These are phyloP conservation scores for Stenodema calcarata DNA, from an alignment of 2,888 invertebrate genomes.

Conservation along the genomic window DNA sequence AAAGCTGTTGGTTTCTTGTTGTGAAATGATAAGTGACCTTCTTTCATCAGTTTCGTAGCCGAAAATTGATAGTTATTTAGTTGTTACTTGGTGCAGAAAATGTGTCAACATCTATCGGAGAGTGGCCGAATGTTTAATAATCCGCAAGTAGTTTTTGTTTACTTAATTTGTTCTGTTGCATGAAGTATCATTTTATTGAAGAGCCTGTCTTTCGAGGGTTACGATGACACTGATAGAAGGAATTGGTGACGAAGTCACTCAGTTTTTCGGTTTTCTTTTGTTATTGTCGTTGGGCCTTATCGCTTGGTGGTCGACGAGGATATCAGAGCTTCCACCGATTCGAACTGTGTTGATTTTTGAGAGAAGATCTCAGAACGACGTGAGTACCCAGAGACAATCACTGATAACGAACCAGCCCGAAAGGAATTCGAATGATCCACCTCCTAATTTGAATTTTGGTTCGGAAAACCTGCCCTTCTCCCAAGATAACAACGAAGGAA, in stretches of 20 bases:
- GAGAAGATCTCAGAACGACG: constrained; percentile 47
- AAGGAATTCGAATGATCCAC: not conserved
- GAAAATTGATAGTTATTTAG: not conserved
- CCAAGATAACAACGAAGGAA: not conserved
- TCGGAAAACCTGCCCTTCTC: not conserved
- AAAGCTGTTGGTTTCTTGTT: not conserved
- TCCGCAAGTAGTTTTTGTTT: not conserved
- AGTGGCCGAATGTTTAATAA: not conserved
- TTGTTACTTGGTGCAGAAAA: not conserved
- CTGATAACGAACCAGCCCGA: constrained; percentile 11
- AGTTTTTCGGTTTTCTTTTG: constrained; percentile 71
- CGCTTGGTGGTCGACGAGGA: constrained; percentile 80
- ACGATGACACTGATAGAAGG: constrained; percentile 81
- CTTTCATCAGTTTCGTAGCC: not conserved
- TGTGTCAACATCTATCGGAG: not conserved
- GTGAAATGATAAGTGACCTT: not conserved
- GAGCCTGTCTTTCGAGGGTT: not conserved
- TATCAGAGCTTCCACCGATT: constrained; percentile 71
- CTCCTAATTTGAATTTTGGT: not conserved
- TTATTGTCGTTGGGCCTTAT: constrained; percentile 66
- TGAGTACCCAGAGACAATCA: not conserved
- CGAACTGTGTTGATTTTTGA: constrained; percentile 74
- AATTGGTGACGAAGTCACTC: constrained; percentile 82
- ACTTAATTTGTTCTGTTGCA: not conserved
- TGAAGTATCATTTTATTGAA: not conserved